Percentiles rank a stretch among this genome's conserved stretches.
These are phyloP conservation scores for Eupithecia centaureata DNA, from an alignment of 2,888 invertebrate genomes.

Conservation along the genomic window DNA sequence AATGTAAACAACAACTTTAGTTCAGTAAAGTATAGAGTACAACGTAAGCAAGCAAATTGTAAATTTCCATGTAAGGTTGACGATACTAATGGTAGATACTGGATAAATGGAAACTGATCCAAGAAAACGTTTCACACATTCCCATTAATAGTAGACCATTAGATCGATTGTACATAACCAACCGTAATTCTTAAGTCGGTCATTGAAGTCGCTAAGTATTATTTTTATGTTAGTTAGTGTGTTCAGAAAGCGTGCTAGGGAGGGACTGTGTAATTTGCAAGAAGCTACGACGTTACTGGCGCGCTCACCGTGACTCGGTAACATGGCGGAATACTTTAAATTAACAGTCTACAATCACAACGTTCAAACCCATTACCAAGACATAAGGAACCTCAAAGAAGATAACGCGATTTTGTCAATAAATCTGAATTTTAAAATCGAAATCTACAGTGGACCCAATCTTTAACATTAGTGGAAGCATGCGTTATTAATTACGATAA, in stretches of 20 bases:
- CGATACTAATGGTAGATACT: constrained; percentile 24
- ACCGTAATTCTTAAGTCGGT: constrained; percentile 54
- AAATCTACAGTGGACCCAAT: constrained; percentile 9
- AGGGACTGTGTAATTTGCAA: constrained; percentile 74
- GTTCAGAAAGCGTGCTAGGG: constrained; percentile 81
- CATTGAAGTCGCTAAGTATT: constrained; percentile 67
- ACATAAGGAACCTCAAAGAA: background rate
- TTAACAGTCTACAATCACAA: constrained; percentile 44
- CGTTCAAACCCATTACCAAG: background rate
- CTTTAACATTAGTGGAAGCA: constrained; percentile 20
- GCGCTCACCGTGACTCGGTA: constrained; percentile 64
- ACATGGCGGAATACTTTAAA: constrained; percentile 50
- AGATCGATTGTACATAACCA: constrained; percentile 50
- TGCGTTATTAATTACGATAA: constrained; percentile 30
- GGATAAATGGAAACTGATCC: constrained; percentile 22
- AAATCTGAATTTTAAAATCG: constrained; percentile 11
- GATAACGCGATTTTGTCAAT: constrained; percentile 19
- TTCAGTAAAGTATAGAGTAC: no score
- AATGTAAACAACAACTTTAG: no score
- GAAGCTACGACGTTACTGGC: constrained; percentile 59
- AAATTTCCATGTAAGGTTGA: constrained; percentile 5
- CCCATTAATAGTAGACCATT: constrained; percentile 37
- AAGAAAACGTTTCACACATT: constrained; percentile 43
- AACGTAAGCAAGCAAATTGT: background rate
- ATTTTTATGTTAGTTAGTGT: constrained; percentile 72